Evolutionary conservation across 2,888 invertebrate genomes (phyloP), one percentile per base, ranked within the genome.

Genomic region (Sesia bembeciformis): DNA sequence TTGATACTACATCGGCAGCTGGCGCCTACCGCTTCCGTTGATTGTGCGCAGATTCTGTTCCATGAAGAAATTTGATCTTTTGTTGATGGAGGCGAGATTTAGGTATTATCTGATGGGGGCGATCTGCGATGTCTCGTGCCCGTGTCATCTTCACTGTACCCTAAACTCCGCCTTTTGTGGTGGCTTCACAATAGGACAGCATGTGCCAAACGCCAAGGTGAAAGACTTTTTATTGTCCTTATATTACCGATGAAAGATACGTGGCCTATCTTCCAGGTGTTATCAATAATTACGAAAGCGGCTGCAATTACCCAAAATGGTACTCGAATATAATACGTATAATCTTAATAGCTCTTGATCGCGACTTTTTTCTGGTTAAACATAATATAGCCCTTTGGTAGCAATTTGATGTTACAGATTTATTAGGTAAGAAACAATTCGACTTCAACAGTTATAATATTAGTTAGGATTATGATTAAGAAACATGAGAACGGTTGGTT

Each of bases 11-110:
- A 57, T 56, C 69, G 71, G 78, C 88, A 86, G 87, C 82, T 85
- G 87, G 86, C 87, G 87, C 86, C 86, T 76, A 70, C 68, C 70
- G 86, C 86, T 88, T 85, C 87, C 84, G 86, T 80, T 72, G 76
- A 53, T 54, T 54, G 71, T 72, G 63, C 69, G 72, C 76, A 73
- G 77, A 78, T 77, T 68, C 65, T 76, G 73, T 74, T 72, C 72
- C 72, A 67, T 67, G 66, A 2, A 23, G 79, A 74, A 84, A 87
- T 78, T 59, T 60, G 84, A 87, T 84, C 78, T 85, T 87, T 88
- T 84, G 82, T 84, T 84, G 84, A 81, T 76, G 76, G 74, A 77
- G 74, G 82, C 82, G 78, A 84, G 80, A 79, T 83, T 79, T 67
- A 68, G 66, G 70, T 63, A 72, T 74, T 81, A 82, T 83, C 80